These are phyloP conservation scores for Pleuronectes platessa DNA, from an alignment of 2,113 vertebrate species.

Conservation along the genomic window DNA sequence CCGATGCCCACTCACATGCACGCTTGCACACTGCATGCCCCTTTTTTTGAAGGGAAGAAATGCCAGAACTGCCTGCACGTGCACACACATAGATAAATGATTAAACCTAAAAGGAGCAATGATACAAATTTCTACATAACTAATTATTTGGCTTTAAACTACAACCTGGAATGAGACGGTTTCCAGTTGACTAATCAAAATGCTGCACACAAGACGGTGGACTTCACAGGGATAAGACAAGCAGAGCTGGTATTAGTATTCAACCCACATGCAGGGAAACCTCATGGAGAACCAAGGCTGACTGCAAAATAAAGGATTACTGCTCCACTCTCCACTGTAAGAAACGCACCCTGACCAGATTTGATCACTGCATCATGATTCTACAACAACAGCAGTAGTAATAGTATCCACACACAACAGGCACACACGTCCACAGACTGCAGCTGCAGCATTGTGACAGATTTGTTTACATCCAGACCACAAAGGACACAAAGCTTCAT, in stretches of 20 bases:
- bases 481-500: background rate
- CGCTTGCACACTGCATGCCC: background rate
- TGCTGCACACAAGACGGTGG: background rate
- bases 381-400: background rate
- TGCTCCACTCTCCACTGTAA: constrained; percentile 13
- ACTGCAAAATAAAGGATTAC: constrained; percentile 45
- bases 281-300: constrained; percentile 34
- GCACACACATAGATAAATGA: background rate
- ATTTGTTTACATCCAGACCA: constrained; percentile 8
- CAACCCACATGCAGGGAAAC: constrained; percentile 44
- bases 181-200: constrained; percentile 12
- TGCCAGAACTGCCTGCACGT: background rate
- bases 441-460: background rate
- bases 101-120: background rate
- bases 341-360: background rate
- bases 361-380: constrained; percentile 1
- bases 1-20: constrained; percentile 4
- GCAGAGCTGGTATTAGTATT: constrained; percentile 52
- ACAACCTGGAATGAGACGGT: constrained; percentile 2
- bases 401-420: background rate
- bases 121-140: background rate
- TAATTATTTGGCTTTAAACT: constrained; percentile 22
- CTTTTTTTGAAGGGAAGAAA: background rate
- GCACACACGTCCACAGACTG: background rate
- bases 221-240: background rate